A percentile compares a stretch with the other conserved stretches of the same genome.
phyloP scores from a whole-genome alignment of 2,888 invertebrate genomes.

The Sceliomorpha sp. region DNA sequence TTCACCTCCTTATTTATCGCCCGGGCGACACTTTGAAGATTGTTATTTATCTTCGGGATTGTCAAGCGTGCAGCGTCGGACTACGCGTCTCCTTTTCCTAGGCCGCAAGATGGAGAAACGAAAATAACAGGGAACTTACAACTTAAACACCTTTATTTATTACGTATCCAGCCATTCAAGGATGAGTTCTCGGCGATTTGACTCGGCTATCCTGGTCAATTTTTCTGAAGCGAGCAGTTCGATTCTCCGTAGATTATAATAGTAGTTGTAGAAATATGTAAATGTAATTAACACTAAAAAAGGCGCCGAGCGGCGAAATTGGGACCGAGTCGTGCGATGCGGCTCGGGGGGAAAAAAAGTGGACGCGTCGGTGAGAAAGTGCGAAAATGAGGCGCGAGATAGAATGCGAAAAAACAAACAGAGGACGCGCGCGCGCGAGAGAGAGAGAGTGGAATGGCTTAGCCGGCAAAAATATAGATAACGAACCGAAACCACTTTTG shows the following conservation, averaged over 20 bases:
- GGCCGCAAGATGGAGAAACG: too few species aligned
- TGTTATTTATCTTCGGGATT: too few species aligned
- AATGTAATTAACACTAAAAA: conserved; percentile 33
- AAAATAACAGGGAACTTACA: too few species aligned
- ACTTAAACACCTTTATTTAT: too few species aligned
- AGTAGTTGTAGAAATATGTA: conserved; percentile 52
- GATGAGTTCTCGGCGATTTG: too few species aligned
- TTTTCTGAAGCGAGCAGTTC: conserved; percentile 38
- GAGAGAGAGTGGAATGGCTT: conserved; percentile 59
- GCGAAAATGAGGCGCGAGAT: conserved; percentile 50
- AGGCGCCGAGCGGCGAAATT: conserved; percentile 47
- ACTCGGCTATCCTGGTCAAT: conserved; percentile 1
- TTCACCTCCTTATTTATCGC: too few species aligned
- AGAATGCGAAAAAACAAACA: conserved; percentile 14
- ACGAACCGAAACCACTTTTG: conserved; percentile 79
- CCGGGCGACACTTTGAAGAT: too few species aligned
- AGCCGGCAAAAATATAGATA: conserved; percentile 76
- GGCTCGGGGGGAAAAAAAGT: conserved; percentile 41
- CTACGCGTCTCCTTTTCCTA: too few species aligned
- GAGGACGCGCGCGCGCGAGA: conserved; percentile 43
- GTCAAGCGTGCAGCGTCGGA: too few species aligned
- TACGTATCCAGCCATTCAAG: too few species aligned
- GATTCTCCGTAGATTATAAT: conserved; percentile 52
- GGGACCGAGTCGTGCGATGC: conserved; percentile 30
- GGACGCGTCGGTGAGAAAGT: conserved; percentile 27